Evolutionary conservation across 2,113 vertebrate species (phyloP).

Genomic region (Coptodon rendalli): DNA sequence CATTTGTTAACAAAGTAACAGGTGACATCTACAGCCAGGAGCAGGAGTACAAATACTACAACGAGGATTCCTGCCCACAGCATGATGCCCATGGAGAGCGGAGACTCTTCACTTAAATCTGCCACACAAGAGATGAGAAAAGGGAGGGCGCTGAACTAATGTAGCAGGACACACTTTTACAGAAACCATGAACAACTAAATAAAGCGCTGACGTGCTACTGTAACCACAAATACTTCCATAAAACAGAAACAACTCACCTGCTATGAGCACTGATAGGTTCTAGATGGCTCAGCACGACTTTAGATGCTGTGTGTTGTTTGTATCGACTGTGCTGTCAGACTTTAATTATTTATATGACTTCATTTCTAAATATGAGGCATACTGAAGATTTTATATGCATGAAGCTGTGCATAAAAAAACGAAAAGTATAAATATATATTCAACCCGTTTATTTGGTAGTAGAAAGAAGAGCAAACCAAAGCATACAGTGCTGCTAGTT

Average conservation of each 20-base stretch:
- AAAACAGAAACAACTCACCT: slow-evolving; percentile 60
- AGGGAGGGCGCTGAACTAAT: background rate
- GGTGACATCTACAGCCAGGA: slow-evolving; percentile 91
- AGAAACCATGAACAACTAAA: background rate
- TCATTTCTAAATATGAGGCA: background rate
- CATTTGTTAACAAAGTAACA: slow-evolving; percentile 99
- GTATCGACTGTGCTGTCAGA: background rate
- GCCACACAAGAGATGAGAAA: slow-evolving; percentile 14
- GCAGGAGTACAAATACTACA: slow-evolving; percentile 84
- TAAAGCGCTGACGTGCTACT: background rate
- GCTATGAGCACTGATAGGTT: background rate
- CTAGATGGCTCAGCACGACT: slow-evolving; percentile 1
- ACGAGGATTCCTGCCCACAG: slow-evolving; percentile 87
- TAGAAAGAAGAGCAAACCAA: slow-evolving; percentile 48
- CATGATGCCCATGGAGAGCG: slow-evolving; percentile 85
- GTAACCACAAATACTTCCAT: background rate
- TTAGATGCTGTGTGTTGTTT: background rate
- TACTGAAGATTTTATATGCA: background rate
- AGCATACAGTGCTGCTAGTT: slow-evolving; percentile 3
- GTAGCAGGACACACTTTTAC: background rate
- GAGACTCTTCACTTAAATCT: slow-evolving; percentile 73
- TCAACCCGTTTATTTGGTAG: slow-evolving; percentile 57
- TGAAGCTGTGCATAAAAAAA: background rate
- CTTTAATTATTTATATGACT: background rate
- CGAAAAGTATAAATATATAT: background rate